Conservation (phyloP, 1,140 invertebrate species). For the Drosophila paulistorum region DNA sequence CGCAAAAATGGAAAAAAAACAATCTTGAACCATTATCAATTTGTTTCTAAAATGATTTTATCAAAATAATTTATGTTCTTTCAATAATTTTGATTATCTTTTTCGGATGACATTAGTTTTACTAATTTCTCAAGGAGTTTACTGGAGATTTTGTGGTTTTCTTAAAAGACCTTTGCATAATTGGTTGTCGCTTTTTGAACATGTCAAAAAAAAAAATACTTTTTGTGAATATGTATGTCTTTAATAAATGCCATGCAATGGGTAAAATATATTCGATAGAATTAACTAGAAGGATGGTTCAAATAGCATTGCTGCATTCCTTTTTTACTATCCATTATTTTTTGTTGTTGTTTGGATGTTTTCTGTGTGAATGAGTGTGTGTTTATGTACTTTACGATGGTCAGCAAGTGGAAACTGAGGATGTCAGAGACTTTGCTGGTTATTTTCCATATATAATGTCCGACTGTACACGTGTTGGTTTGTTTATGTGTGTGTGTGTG, state of each 20-base stretch:
- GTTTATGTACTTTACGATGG: slow-evolving; percentile 50
- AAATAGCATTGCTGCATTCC: background rate
- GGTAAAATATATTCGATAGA: slow-evolving; percentile 1
- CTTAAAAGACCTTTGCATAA: too few relatives aligned
- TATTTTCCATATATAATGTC: slow-evolving; percentile 34
- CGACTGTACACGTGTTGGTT: slow-evolving; percentile 6
- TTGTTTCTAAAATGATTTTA: too few relatives aligned
- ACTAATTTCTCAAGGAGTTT: too few relatives aligned
- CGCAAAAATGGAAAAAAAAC: too few relatives aligned
- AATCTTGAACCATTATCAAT: too few relatives aligned
- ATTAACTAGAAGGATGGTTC: background rate
- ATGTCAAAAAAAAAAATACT: background rate
- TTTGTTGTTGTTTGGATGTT: background rate
- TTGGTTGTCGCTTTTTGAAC: too few relatives aligned
- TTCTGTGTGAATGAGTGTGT: slow-evolving; percentile 7
- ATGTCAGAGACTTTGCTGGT: background rate
- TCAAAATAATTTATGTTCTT: too few relatives aligned
- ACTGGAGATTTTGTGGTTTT: too few relatives aligned
- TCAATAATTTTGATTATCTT: too few relatives aligned
- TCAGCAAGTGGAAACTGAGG: background rate
- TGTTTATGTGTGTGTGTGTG: slow-evolving; percentile 13
- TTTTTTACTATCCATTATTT: slow-evolving; percentile 7
- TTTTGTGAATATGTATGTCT: background rate
- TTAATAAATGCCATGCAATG: background rate
- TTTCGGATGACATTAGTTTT: too few relatives aligned